Percentiles rank a stretch among this genome's conserved stretches.
phyloP scores from a whole-genome alignment of 2,113 vertebrate species.

The Rhagologus leucostigma region DNA sequence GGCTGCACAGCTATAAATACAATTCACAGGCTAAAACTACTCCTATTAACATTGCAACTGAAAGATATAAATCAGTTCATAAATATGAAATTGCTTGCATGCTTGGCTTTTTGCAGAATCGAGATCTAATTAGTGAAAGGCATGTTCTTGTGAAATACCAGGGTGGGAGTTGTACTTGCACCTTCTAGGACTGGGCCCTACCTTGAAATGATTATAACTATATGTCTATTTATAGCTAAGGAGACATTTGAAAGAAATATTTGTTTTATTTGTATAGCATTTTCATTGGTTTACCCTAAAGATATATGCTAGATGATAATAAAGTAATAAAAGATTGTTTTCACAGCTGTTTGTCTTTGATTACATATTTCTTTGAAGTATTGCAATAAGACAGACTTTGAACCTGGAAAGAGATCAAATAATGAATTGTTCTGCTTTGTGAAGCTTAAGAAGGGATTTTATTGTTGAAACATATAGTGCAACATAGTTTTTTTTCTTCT shows the following conservation, averaged over 20 bases:
- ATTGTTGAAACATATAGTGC: slow-evolving; percentile 94
- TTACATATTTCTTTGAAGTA: slow-evolving; percentile 98
- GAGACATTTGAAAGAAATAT: slow-evolving; percentile 63
- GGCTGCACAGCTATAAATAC: slow-evolving; percentile 36
- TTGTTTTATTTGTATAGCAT: slow-evolving; percentile 74
- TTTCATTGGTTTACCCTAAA: slow-evolving; percentile 86
- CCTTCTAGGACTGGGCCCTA: slow-evolving; percentile 14
- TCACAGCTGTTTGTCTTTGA: slow-evolving; percentile 99
- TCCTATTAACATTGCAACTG: slow-evolving; percentile 43
- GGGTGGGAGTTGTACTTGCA: slow-evolving; percentile 2
- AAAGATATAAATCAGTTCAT: slow-evolving; percentile 65
- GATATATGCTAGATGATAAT: slow-evolving; percentile 95
- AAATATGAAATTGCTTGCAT: slow-evolving; percentile 54
- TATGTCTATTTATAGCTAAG: slow-evolving; percentile 63
- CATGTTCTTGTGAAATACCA: slow-evolving; percentile 21
- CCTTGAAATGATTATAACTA: slow-evolving; percentile 59
- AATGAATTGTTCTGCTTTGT: slow-evolving; percentile 94
- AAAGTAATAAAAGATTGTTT: slow-evolving; percentile 99
- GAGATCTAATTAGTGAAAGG: slow-evolving; percentile 35
- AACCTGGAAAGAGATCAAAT: slow-evolving; percentile 99
- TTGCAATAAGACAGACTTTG: slow-evolving; percentile 96
- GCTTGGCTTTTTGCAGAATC: slow-evolving; percentile 39
- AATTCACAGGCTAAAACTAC: slow-evolving; percentile 34
- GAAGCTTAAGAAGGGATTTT: slow-evolving; percentile 94
- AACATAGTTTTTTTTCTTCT: slow-evolving; percentile 80